Conservation (phyloP, 1,140 invertebrate species). For the Drosophila mojavensis region DNA sequence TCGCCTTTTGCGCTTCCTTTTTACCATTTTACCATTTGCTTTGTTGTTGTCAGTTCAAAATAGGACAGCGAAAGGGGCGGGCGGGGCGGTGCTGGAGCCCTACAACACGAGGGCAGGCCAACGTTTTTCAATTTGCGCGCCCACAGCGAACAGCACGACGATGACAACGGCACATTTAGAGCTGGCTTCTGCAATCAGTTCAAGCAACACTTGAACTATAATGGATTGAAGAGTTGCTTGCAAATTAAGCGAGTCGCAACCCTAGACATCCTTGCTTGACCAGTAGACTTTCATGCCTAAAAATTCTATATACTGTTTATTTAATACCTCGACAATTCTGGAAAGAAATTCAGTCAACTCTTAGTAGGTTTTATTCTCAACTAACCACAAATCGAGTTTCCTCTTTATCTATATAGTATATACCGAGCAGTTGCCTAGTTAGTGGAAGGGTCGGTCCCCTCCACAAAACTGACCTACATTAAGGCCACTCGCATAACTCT, state of each 20-base stretch:
- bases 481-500: not conserved
- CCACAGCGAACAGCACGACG: conserved; percentile 3
- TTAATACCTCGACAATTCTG: too few relatives aligned
- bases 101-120: not conserved
- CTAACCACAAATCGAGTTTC: not conserved
- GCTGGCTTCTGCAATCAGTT: conserved; percentile 30
- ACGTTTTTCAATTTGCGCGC: conserved; percentile 40
- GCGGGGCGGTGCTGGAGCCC: not conserved
- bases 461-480: conserved; percentile 8
- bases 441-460: not conserved
- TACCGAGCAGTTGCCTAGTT: too few relatives aligned
- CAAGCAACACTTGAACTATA: conserved; percentile 33
- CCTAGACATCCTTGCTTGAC: too few relatives aligned
- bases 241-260: not conserved
- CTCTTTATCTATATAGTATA: too few relatives aligned
- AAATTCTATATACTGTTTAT: too few relatives aligned
- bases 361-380: too few relatives aligned
- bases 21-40: conserved; percentile 37
- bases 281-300: too few relatives aligned
- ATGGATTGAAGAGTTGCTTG: conserved; percentile 32
- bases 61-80: not conserved
- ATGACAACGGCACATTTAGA: conserved; percentile 17
- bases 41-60: conserved; percentile 37
- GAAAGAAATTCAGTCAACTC: too few relatives aligned
- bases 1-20: conserved; percentile 39